Base-by-base conservation (phyloP, 2,113 vertebrate species). In the Notiomystis cincta region DNA sequence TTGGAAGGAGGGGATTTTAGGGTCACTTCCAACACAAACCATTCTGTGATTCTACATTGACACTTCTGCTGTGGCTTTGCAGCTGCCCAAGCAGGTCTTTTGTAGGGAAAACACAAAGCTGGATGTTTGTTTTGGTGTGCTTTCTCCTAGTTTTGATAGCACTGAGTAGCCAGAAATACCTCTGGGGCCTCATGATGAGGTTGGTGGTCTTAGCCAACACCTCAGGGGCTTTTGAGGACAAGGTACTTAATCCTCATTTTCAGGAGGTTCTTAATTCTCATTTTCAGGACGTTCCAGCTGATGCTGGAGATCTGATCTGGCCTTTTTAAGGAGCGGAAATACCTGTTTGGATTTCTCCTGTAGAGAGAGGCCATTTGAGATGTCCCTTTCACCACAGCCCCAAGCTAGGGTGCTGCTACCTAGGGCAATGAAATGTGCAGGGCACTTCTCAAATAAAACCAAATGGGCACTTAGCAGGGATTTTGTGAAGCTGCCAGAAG, bases 161-260 rank as follows among this genome's bases (percentile, higher is more conserved):
- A 6, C 0, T 47, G 9, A 69, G 27, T 8, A 10, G 53, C 10
- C 9, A 38, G 53, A 69, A 65, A n/a, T 2, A 3, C 0, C 0
- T 15, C 12, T 35, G 31, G 25, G 18, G 8, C 16, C 33, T 73
- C 11, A 3, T 5, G 17, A 28, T 0, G 2, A 25, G 23, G 14
- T 56, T 2, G 1, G n/a, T 61, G 64, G 9, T 27, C n/a, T 40
- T 48, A 66, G 24, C 3, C 28, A 65, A 1, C 20, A 40, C 53
- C 50, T 57, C 66, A 13, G 20, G 71, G 30, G 35, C 17, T 40
- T 89, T 56, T 84, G 69, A 67, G 65, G 61, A 27, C 11, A 53
- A 22, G 19, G 28, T 18, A 4, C 48, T 45, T 62, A 10, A 8
- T 10, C 24, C 33, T n/a, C 6, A 4, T 30, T 35, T 76, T 42